These are phyloP conservation scores for Oikopleura vanhoeffeni DNA, from an alignment of 23 tunicate species.

Conservation along the genomic window DNA sequence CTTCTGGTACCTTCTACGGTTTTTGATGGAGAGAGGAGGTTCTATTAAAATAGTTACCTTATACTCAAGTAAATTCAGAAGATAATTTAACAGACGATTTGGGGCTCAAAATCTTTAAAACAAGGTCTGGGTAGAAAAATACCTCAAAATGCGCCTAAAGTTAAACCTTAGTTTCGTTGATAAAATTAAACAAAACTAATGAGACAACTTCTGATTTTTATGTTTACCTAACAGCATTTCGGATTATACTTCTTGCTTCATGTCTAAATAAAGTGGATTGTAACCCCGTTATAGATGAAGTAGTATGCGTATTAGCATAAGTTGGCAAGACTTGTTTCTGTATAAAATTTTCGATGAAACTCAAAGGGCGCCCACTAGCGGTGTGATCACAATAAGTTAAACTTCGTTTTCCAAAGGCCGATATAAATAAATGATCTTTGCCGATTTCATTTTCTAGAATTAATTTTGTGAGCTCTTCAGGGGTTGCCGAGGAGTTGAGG, in stretches of 20 bases:
- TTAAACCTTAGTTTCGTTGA: too few species aligned
- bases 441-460: constrained; percentile 50
- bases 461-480: constrained; percentile 25
- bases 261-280: constrained; percentile 64
- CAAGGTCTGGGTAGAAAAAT: too few species aligned
- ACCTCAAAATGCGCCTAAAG: too few species aligned
- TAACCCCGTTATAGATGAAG: constrained; percentile 67
- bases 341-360: constrained; percentile 50
- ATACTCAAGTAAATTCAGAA: too few species aligned
- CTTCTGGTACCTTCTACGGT: too few species aligned
- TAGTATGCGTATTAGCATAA: constrained; percentile 89
- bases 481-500: constrained; percentile 1
- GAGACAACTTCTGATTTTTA: too few species aligned
- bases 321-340: constrained; percentile 40
- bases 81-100: too few species aligned
- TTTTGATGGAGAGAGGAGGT: too few species aligned
- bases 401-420: constrained; percentile 52
- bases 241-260: constrained; percentile 48
- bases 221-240: constrained; percentile 45
- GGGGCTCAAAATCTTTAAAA: too few species aligned
- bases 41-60: too few species aligned
- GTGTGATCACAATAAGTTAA: constrained; percentile 73
- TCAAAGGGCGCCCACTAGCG: constrained; percentile 58
- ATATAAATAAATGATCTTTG: constrained; percentile 27
- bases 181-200: too few species aligned